Evolutionary conservation across 2,888 invertebrate genomes (phyloP), one percentile per base, ranked within the genome.

Genomic region (Camponotus fellah): DNA sequence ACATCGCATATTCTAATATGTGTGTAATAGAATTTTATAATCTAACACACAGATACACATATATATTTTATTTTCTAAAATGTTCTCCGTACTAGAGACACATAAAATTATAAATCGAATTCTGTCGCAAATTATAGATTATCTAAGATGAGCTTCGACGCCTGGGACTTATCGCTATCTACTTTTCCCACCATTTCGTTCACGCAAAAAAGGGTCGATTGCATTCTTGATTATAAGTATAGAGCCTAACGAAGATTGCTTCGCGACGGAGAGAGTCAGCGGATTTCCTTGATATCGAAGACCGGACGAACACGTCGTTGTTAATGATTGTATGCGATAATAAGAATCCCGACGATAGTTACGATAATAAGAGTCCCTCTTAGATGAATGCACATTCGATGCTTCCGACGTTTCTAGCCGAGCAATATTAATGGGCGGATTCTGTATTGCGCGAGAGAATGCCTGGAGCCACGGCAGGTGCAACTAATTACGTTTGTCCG

Each of bases 401-500:
- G 58, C 40, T 84, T 64, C 81, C 68, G 79, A 75, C 79, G 71
- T 46, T 72, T 82, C 72, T 32, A 74, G 68, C 77, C 46, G 49
- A 65, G 58, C 64, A 69, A 81, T 85, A 87, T 86, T 80, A 86
- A 88, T 58, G 43, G 34, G 43, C 79, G 43, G 43, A 79, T 79
- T 79, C 79, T 79, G 79, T 71, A 79, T 79, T 32, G 58, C 43
- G 79, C 53, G 53, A 53, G 53, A 71, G 58, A 79, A 43, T n/a
- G 43, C 79, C 17, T 75, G 86, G 84, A 80, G 74, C 62, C 64
- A 40, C 64, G 88, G 88, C 88, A 88, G 81, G 62, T 85, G 86
- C 74, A 46, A 82, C 85, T 88, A 86, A 88, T 88, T 80, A 79
- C 62, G 66, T 71, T 71, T 68, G 74, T 74, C 49, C 76, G 32